Conservation (phyloP, 30 jellyfish, hydroid and myxozoan genomes). For the Pelagia noctiluca region DNA sequence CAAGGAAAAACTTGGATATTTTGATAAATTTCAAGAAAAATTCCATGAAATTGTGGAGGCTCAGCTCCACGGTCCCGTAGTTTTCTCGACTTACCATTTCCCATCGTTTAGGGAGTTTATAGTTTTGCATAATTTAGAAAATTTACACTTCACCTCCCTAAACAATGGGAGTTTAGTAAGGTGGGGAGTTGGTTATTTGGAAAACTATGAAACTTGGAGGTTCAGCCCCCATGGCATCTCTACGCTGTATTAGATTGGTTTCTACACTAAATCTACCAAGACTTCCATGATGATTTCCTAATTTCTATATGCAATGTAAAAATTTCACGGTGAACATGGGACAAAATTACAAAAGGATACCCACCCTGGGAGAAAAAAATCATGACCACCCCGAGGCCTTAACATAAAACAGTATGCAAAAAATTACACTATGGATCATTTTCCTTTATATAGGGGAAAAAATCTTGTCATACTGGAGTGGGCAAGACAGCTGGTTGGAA, state of each 20-base stretch:
- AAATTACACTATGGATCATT: no score
- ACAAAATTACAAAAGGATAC: background rate
- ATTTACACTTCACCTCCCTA: no score
- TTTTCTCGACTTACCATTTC: background rate
- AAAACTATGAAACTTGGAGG: no score
- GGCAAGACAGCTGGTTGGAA: slow-evolving; percentile 53
- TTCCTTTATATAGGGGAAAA: slow-evolving; percentile 30
- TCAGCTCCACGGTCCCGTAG: background rate
- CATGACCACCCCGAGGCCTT: background rate
- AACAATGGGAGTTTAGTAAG: no score
- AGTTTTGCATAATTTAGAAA: no score
- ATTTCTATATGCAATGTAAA: background rate
- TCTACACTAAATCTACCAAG: no score
- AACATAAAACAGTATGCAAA: background rate
- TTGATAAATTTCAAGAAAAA: background rate
- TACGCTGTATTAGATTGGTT: no score
- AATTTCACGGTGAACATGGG: background rate
- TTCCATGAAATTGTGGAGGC: background rate
- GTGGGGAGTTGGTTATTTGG: no score
- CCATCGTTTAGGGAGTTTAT: background rate
- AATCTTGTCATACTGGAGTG: slow-evolving; percentile 62
- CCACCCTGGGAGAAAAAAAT: background rate
- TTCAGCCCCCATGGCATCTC: no score
- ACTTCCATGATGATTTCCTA: no score
- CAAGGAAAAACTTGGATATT: background rate